A percentile compares a stretch with the other conserved stretches of the same genome.
These are phyloP conservation scores for Bryconaethiops microstoma DNA, from an alignment of 2,797 vertebrate genomes.

Conservation along the genomic window DNA sequence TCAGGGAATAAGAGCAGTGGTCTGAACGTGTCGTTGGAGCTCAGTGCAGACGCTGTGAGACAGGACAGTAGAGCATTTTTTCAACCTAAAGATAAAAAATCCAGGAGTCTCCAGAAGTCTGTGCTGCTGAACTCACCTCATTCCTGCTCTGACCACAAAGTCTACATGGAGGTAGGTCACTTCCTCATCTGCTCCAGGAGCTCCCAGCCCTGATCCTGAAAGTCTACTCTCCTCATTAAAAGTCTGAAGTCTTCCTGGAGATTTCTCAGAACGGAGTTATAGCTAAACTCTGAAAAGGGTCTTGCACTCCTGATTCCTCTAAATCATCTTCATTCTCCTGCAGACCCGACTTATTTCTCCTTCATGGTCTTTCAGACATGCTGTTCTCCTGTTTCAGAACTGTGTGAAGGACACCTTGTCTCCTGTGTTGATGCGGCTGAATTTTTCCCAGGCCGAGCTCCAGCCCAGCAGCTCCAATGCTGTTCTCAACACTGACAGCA, in stretches of 20 bases:
- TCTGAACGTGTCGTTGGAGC: constrained; percentile 21
- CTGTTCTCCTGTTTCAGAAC: constrained; percentile 31
- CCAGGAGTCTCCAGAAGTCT: not conserved
- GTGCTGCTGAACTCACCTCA: not conserved
- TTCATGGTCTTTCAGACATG: not conserved
- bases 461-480: not conserved
- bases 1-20: constrained; percentile 6
- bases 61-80: constrained; percentile 32
- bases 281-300: too few species aligned
- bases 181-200: not conserved
- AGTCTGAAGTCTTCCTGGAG: too few species aligned
- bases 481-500: constrained; percentile 47
- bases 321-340: not conserved
- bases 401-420: constrained; percentile 39
- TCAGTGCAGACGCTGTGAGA: constrained; percentile 28
- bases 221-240: not conserved
- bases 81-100: fast-evolving
- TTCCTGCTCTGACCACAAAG: constrained; percentile 13
- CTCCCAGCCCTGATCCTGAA: not conserved
- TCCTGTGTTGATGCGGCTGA: constrained; percentile 39
- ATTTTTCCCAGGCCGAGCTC: constrained; percentile 30
- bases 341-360: not conserved
- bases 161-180: constrained; percentile 41
- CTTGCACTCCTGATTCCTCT: not conserved
- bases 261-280: too few species aligned